phyloP scores from a whole-genome alignment of 2,888 invertebrate species.

The Diplolepis rosae region DNA sequence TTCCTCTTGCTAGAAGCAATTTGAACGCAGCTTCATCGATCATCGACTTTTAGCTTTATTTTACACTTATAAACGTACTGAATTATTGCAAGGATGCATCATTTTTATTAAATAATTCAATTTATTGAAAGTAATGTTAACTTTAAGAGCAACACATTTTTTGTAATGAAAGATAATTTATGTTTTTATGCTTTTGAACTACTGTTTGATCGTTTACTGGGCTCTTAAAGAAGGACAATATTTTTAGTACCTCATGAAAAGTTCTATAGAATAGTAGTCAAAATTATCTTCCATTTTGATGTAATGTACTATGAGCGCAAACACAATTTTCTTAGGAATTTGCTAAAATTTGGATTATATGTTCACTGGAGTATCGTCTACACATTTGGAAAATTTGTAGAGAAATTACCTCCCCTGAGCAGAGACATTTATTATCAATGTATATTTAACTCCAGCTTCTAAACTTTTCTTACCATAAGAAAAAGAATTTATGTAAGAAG shows the following conservation, averaged over 20 bases:
- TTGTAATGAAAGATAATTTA: slow-evolving; percentile 3
- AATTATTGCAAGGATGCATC: slow-evolving; percentile 14
- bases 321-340: no score
- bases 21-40: background rate
- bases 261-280: background rate
- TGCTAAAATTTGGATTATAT: no score
- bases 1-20: slow-evolving; percentile 34
- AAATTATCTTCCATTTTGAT: background rate
- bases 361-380: no score
- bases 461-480: no score
- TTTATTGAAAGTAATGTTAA: slow-evolving; percentile 8
- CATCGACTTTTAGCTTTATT: slow-evolving; percentile 7
- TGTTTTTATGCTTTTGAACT: background rate
- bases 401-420: no score
- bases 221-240: background rate
- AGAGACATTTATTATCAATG: no score
- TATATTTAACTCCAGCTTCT: no score
- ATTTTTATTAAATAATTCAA: background rate
- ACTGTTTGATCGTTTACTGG: slow-evolving; percentile 11
- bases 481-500: no score
- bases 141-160: no score
- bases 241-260: background rate
- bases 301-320: no score
- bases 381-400: no score
- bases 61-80: background rate